Evolutionary conservation across 2,888 invertebrate species (phyloP).

Genomic region (Sphaerophoria taeniata): DNA sequence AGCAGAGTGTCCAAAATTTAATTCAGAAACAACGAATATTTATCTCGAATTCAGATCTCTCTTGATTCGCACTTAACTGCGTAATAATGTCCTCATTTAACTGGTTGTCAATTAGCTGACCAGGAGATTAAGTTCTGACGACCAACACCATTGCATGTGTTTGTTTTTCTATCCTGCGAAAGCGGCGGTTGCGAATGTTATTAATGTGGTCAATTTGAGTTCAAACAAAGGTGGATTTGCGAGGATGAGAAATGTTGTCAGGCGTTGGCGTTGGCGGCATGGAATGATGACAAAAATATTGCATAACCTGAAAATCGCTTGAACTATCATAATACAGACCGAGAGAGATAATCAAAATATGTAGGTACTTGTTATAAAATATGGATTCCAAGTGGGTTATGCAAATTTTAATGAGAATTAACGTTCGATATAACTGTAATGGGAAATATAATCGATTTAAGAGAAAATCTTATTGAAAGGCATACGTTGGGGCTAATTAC

Average conservation of each 20-base stretch:
- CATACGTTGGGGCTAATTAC: neutral
- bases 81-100: constrained; percentile 37
- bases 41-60: constrained; percentile 12
- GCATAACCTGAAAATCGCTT: constrained; percentile 17
- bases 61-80: constrained; percentile 36
- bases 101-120: constrained; percentile 53
- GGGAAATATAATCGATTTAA: constrained; percentile 6
- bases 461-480: constrained; percentile 13
- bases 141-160: neutral
- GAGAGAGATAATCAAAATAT: no score
- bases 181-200: constrained; percentile 38
- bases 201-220: constrained; percentile 56
- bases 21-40: constrained; percentile 32
- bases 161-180: constrained; percentile 20
- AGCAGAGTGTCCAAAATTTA: constrained; percentile 4
- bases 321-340: no score
- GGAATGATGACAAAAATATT: constrained; percentile 6
- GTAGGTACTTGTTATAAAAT: neutral
- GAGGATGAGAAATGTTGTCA: no score
- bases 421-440: neutral
- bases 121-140: constrained; percentile 37
- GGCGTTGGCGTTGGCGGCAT: neutral
- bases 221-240: neutral
- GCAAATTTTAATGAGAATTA: constrained; percentile 7
- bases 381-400: constrained; percentile 17